Conservation (phyloP, 2,888 invertebrate genomes). For the Formica aserva region DNA sequence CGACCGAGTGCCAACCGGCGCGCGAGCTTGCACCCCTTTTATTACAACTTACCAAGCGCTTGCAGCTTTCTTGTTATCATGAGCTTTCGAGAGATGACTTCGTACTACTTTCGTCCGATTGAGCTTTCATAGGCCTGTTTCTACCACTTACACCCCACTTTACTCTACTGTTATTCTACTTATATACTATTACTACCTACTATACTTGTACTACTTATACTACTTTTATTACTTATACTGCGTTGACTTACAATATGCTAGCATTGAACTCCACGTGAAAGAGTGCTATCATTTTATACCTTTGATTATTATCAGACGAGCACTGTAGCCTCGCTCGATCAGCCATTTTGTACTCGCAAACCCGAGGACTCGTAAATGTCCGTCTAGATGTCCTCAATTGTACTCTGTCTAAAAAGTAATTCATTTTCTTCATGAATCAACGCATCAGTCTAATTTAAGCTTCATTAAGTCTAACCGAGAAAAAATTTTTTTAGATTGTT, state of each 20-base stretch:
- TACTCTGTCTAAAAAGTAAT: background rate
- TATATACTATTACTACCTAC: conserved; percentile 7
- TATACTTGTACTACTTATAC: background rate
- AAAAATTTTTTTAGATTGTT: background rate
- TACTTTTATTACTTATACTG: background rate
- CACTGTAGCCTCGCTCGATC: conserved; percentile 68
- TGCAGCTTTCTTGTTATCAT: conserved; percentile 78
- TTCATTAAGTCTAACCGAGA: background rate
- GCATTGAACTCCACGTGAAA: conserved; percentile 5
- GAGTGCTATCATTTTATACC: conserved; percentile 18
- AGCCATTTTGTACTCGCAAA: conserved; percentile 63
- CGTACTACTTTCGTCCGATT: conserved; percentile 67
- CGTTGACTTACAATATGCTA: conserved; percentile 20
- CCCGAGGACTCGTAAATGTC: background rate
- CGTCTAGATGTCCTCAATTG: conserved; percentile 2
- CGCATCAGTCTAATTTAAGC: background rate
- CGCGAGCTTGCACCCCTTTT: conserved; percentile 81
- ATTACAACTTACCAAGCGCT: conserved; percentile 81
- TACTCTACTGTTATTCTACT: conserved; percentile 7
- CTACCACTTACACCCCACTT: conserved; percentile 53
- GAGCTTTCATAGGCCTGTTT: conserved; percentile 77
- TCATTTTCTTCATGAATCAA: background rate
- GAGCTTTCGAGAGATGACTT: conserved; percentile 71
- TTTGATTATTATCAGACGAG: conserved; percentile 57
- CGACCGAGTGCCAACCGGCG: conserved; percentile 75